Percentiles rank a stretch among this genome's conserved stretches.
These are phyloP conservation scores for Erythrolamprus reginae DNA, from an alignment of 2,113 vertebrate species.

Conservation along the genomic window DNA sequence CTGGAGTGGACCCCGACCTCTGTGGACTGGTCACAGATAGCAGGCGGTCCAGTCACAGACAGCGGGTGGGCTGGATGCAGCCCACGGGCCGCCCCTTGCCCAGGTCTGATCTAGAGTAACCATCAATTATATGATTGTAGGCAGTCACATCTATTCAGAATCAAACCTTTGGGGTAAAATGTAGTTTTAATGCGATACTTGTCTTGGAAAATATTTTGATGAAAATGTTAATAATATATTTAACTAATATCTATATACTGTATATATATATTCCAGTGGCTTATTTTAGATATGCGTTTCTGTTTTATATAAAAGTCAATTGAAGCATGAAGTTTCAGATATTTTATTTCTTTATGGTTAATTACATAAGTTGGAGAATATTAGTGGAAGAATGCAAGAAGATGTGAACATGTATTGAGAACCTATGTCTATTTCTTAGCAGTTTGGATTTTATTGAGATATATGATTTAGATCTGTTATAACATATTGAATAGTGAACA, in stretches of 20 bases:
- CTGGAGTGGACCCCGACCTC: too few relatives aligned
- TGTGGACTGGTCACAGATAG: too few relatives aligned
- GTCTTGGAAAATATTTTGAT: neutral
- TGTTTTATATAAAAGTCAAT: neutral
- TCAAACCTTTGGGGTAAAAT: neutral
- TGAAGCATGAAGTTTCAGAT: neutral
- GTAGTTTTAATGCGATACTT: neutral
- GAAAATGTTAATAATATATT: neutral
- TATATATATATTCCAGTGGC: neutral
- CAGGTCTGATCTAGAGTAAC: too few relatives aligned
- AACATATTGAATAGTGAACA: neutral
- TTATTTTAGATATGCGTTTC: neutral
- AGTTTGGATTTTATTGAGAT: neutral
- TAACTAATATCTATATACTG: neutral
- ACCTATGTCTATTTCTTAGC: neutral
- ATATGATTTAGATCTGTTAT: neutral
- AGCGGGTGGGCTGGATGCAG: too few relatives aligned
- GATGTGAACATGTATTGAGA: neutral
- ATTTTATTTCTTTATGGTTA: slow-evolving; percentile 1
- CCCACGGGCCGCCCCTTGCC: too few relatives aligned
- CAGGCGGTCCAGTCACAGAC: too few relatives aligned
- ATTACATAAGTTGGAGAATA: neutral
- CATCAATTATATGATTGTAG: neutral
- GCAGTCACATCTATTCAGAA: neutral
- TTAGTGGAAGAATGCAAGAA: neutral